Conservation (phyloP, 2,797 vertebrate genomes). For the Chromis chromis region DNA sequence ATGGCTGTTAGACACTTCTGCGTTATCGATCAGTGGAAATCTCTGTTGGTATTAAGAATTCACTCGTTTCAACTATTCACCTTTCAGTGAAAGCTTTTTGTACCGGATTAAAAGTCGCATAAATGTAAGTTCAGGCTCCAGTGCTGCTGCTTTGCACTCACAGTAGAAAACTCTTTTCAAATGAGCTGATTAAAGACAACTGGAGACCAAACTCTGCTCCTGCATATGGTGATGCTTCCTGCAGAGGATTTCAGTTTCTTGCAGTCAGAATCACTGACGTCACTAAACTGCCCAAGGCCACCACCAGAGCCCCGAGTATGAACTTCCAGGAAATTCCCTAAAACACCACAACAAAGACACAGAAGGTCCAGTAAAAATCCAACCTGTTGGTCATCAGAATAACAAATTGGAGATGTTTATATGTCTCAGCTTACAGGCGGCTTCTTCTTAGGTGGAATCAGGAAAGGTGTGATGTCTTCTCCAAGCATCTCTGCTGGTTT, state of each 20-base stretch:
- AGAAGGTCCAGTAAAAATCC: not conserved
- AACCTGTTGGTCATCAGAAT: not conserved
- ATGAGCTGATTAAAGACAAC: slow-evolving; percentile 40
- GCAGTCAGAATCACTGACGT: slow-evolving; percentile 82
- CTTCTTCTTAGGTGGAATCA: slow-evolving; percentile 75
- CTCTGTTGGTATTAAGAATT: slow-evolving; percentile 6
- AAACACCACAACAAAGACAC: slow-evolving; percentile 57
- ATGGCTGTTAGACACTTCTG: slow-evolving; percentile 22
- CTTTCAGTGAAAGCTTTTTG: slow-evolving; percentile 15
- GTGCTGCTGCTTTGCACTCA: slow-evolving; percentile 15
- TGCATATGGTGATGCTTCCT: slow-evolving; percentile 10
- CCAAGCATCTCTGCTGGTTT: slow-evolving; percentile 76
- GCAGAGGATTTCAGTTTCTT: slow-evolving; percentile 77
- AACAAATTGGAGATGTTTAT: not conserved
- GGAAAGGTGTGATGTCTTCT: slow-evolving; percentile 75
- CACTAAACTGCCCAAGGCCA: slow-evolving; percentile 85
- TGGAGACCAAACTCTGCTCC: slow-evolving; percentile 24
- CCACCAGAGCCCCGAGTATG: slow-evolving; percentile 84
- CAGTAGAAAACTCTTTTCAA: slow-evolving; percentile 38
- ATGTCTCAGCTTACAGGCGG: slow-evolving; percentile 65
- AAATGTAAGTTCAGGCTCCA: slow-evolving; percentile 18
- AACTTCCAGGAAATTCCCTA: slow-evolving; percentile 86
- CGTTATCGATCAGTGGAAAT: slow-evolving; percentile 22
- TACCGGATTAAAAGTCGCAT: slow-evolving; percentile 23
- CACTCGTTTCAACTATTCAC: slow-evolving; percentile 9